Percentiles rank a stretch among this genome's conserved stretches.
These are phyloP conservation scores for Orestias chungarensis DNA, from an alignment of 2,797 vertebrate genomes.

Conservation along the genomic window DNA sequence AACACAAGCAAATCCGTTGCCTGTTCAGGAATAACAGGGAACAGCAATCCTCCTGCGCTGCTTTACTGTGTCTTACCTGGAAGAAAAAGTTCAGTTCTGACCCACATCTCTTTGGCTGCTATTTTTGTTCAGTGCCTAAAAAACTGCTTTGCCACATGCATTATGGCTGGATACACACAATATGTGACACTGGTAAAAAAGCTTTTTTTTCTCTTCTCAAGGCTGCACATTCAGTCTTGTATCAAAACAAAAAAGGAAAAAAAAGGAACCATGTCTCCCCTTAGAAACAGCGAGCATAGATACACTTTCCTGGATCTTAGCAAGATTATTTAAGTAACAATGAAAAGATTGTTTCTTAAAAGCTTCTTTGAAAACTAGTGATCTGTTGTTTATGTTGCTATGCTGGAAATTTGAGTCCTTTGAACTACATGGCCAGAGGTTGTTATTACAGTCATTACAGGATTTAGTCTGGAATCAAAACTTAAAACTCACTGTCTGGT, in stretches of 20 bases:
- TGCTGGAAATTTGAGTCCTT: slow-evolving; percentile 20
- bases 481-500: neutral
- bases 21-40: slow-evolving; percentile 35
- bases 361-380: slow-evolving; percentile 16
- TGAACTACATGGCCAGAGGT: slow-evolving; percentile 16
- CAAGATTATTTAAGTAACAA: slow-evolving; percentile 34
- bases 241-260: too few species aligned
- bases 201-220: slow-evolving; percentile 65
- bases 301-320: slow-evolving; percentile 2
- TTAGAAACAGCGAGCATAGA: slow-evolving; percentile 33
- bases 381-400: neutral
- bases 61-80: slow-evolving; percentile 51
- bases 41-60: neutral
- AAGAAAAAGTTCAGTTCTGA: slow-evolving; percentile 73
- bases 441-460: slow-evolving; percentile 9
- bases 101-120: slow-evolving; percentile 78
- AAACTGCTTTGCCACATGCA: slow-evolving; percentile 41
- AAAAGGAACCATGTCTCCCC: slow-evolving; percentile 27
- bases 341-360: slow-evolving; percentile 36
- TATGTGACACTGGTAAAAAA: slow-evolving; percentile 79
- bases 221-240: slow-evolving; percentile 65
- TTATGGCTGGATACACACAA: slow-evolving; percentile 47
- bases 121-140: slow-evolving; percentile 67
- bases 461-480: slow-evolving; percentile 43
- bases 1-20: slow-evolving; percentile 23